These are phyloP conservation scores for Myotis yumanensis DNA, from an alignment of 2,113 vertebrate species.

Conservation along the genomic window DNA sequence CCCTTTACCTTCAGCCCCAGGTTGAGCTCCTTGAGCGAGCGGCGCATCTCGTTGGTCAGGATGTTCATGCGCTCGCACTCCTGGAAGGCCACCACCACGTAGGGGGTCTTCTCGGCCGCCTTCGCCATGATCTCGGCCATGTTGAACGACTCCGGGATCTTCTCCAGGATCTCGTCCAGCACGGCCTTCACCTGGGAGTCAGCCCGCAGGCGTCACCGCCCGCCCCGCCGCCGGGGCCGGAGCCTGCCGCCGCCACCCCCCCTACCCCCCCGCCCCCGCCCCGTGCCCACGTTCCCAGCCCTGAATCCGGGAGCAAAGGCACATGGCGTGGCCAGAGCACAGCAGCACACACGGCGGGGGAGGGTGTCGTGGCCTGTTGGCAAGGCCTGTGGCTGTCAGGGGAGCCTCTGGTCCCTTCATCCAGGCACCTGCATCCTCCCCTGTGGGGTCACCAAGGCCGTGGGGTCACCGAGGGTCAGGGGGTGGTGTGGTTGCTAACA, in stretches of 20 bases:
- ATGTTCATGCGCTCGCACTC: conserved; percentile 87
- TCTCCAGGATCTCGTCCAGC: conserved; percentile 80
- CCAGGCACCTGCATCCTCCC: fast-evolving
- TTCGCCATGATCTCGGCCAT: conserved; percentile 82
- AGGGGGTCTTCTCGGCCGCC: conserved; percentile 80
- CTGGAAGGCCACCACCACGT: conserved; percentile 84
- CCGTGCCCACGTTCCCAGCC: fast-evolving
- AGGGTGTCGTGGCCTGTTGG: fast-evolving
- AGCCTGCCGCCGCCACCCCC: no score
- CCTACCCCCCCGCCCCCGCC: fast-evolving
- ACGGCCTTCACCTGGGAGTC: conserved; percentile 82
- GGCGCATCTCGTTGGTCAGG: conserved; percentile 81
- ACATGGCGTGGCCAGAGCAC: fast-evolving
- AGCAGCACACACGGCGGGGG: fast-evolving
- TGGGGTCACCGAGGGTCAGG: fast-evolving
- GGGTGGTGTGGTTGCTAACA: not conserved
- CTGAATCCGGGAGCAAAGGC: fast-evolving
- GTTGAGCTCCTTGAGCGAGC: conserved; percentile 83
- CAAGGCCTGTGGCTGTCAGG: fast-evolving
- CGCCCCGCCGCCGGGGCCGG: no score
- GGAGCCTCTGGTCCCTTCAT: fast-evolving
- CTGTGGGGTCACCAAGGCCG: no score
- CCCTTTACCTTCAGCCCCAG: conserved; percentile 83
- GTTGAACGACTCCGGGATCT: conserved; percentile 81
- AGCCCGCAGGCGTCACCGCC: fast-evolving